A percentile compares a stretch with the other conserved stretches of the same genome.
Conservation (phyloP, 30 jellyfish, hydroid and myxozoan species). For the Haliclystus octoradiatus region DNA sequence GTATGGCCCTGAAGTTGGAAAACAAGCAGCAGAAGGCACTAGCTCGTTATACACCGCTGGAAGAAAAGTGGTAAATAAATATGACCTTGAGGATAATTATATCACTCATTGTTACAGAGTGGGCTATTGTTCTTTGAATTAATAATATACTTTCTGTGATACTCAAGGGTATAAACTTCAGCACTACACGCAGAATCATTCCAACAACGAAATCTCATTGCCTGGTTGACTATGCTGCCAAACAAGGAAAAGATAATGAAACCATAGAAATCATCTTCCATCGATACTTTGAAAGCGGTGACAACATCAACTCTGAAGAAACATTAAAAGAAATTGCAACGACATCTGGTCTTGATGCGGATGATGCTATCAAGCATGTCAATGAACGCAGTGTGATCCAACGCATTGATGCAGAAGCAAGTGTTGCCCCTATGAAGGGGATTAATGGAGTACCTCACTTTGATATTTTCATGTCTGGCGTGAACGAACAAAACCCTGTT, state of each 20-base stretch:
- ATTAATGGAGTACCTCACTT: not conserved
- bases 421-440: not conserved
- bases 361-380: not conserved
- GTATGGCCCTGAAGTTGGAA: not conserved
- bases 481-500: not conserved
- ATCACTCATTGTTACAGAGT: too few species aligned
- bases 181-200: not conserved
- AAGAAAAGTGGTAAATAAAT: not conserved
- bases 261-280: not conserved
- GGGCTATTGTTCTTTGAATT: too few species aligned
- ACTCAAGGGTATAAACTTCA: not conserved
- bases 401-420: not conserved
- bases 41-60: not conserved
- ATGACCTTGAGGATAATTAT: too few species aligned
- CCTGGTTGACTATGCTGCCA: not conserved
- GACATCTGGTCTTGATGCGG: not conserved
- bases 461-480: not conserved
- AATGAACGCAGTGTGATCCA: not conserved
- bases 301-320: not conserved
- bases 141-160: too few species aligned
- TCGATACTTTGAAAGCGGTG: not conserved
- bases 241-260: not conserved
- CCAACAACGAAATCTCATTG: not conserved
- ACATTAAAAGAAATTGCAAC: not conserved
- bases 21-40: not conserved